Percentiles rank a stretch among this genome's conserved stretches.
These are phyloP conservation scores for Exocentrus adspersus DNA, from an alignment of 2,888 invertebrate species.

Conservation along the genomic window DNA sequence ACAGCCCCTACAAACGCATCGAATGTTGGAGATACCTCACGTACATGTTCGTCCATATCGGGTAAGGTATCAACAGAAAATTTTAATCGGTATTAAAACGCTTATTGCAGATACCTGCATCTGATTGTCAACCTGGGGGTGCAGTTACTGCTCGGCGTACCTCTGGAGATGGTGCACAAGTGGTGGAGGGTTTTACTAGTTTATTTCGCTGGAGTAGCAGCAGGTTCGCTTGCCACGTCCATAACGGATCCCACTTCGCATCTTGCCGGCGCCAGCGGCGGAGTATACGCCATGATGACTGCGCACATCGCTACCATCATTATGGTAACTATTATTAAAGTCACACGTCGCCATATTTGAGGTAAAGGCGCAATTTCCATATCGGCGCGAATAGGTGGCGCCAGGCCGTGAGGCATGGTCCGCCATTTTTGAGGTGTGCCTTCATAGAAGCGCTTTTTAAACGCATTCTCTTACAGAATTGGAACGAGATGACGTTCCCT, in stretches of 20 bases:
- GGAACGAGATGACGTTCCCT: constrained; percentile 95
- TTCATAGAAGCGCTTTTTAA: no score
- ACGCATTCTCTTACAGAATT: constrained; percentile 93
- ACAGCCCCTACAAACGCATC: constrained; percentile 84
- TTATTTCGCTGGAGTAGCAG: constrained; percentile 85
- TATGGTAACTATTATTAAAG: constrained; percentile 69
- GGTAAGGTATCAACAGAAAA: constrained; percentile 67
- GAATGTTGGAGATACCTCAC: constrained; percentile 94
- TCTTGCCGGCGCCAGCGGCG: constrained; percentile 94
- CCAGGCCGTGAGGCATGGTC: no score
- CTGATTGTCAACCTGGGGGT: constrained; percentile 90
- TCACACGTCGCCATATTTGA: no score
- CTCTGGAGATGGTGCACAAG: constrained; percentile 95
- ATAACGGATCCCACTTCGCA: constrained; percentile 81
- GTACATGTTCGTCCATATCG: constrained; percentile 97
- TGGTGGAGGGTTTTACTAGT: constrained; percentile 92
- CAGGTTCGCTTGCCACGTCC: constrained; percentile 86
- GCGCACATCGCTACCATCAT: constrained; percentile 93
- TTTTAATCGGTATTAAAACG: constrained; percentile 16
- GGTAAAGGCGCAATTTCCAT: no score
- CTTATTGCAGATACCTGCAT: constrained; percentile 77
- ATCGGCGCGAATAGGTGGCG: no score
- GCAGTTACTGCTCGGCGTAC: constrained; percentile 92
- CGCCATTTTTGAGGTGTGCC: no score
- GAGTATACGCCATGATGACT: constrained; percentile 92